A percentile compares a stretch with the other conserved stretches of the same genome.
Evolutionary conservation across 2,888 invertebrate genomes (phyloP).

Genomic region (Drepanosiphum platanoidis): DNA sequence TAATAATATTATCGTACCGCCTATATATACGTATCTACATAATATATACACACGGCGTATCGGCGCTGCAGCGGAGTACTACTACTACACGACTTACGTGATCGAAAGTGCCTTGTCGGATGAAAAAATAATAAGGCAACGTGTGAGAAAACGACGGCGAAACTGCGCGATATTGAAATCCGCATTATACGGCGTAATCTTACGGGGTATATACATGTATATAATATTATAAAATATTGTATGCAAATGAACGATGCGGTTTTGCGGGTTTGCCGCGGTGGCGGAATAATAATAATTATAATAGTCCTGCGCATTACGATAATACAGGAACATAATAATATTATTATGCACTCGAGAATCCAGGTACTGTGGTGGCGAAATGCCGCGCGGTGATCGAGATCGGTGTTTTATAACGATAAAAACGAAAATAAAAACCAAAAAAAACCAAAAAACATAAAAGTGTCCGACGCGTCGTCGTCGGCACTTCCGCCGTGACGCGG

Average conservation of each 20-base stretch:
- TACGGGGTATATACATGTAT: background rate
- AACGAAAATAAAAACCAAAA: background rate
- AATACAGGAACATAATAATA: background rate
- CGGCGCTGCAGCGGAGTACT: background rate
- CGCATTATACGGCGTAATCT: background rate
- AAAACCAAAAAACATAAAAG: no score
- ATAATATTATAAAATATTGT: background rate
- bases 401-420: background rate
- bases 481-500: no score
- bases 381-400: background rate
- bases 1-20: background rate
- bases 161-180: slow-evolving; percentile 24
- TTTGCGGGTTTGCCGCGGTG: background rate
- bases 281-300: background rate
- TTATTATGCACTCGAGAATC: background rate
- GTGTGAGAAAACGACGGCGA: slow-evolving; percentile 11
- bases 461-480: no score
- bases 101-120: slow-evolving; percentile 25
- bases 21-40: no score
- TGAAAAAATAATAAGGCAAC: background rate
- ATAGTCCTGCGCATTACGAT: background rate
- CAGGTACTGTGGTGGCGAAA: background rate
- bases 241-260: slow-evolving; percentile 28
- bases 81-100: slow-evolving; percentile 36
- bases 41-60: background rate